Evolutionary conservation across 2,113 vertebrate species (phyloP), one percentile per base, ranked within the genome.

Genomic region (Emydura subglobosa): DNA sequence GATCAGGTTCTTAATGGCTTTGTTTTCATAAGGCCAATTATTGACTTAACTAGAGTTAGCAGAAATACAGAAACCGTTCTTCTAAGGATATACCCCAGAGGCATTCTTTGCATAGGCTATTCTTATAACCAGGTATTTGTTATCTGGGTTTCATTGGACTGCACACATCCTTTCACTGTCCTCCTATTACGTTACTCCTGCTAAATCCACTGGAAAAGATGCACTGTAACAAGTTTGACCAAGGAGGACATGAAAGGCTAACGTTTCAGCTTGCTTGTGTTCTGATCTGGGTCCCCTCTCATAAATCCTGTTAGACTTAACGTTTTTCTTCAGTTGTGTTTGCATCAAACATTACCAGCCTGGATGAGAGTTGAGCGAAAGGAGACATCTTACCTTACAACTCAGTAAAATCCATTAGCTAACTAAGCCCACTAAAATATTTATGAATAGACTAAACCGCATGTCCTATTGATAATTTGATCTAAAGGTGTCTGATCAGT

Each of bases 251-350:
- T 42, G 94, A 83, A 74, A 86, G 87, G 96, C 92, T 97, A 95
- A 87, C 55, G 1, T 97, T 95, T 95, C 97, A 87, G 54, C 80
- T 27, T 3, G 74, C 94, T 94, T 50, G 65, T 89, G 85, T 6
- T 79, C 68, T 95, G 87, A 89, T 93, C 91, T 86, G 51, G 0
- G 65, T 6, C 94, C 85, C 79, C 74, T 76, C 92, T 89, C 93
- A 68, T 79, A 93, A 97, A 97, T 97, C 97, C 93, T 93, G 95
- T 96, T 90, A 90, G 87, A 92, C 80, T 89, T 72, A 13, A 51
- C 42, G 85, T 79, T 82, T 34, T 9, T 25, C 92, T 74, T 96
- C 97, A 91, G 91, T 79, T 89, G 88, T 25, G 24, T 87, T 95
- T 16, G 82, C 54, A 83, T 42, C 92, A 5, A 92, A 79, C 76